These are phyloP conservation scores for Lucilia cuprina DNA, from an alignment of 1,140 invertebrate genomes.

Conservation along the genomic window DNA sequence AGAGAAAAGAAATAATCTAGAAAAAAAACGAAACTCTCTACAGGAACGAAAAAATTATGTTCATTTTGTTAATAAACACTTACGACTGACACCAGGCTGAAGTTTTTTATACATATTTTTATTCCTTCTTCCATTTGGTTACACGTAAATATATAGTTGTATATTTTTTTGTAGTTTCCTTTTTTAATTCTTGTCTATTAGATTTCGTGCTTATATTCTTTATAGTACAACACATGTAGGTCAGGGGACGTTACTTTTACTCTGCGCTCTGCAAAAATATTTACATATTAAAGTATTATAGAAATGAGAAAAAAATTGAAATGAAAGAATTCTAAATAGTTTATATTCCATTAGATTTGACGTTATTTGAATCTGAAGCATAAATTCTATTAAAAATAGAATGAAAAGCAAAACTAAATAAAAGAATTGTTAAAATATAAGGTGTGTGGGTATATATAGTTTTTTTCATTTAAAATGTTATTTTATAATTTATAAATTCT, in stretches of 20 bases:
- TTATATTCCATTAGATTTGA: not conserved
- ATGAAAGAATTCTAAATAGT: not conserved
- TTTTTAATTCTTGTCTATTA: not conserved
- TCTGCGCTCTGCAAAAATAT: not conserved
- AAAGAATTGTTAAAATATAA: not conserved
- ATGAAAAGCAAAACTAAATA: not conserved
- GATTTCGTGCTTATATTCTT: not conserved
- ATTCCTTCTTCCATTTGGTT: not conserved
- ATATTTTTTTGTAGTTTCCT: not conserved
- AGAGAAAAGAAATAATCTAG: not conserved
- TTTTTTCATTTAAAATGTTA: no score
- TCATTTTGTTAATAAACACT: constrained; percentile 15
- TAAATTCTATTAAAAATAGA: not conserved
- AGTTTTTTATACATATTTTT: not conserved
- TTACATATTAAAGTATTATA: not conserved
- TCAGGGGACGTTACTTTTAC: not conserved
- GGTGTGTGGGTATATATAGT: no score
- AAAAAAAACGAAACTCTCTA: not conserved
- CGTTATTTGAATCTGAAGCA: not conserved
- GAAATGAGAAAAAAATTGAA: not conserved
- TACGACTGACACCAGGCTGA: constrained; percentile 1
- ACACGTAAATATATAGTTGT: not conserved
- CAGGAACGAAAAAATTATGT: not conserved
- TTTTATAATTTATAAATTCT: no score
- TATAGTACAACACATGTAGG: not conserved